phyloP scores from a whole-genome alignment of 2,888 invertebrate genomes.

The Eupithecia centaureata region DNA sequence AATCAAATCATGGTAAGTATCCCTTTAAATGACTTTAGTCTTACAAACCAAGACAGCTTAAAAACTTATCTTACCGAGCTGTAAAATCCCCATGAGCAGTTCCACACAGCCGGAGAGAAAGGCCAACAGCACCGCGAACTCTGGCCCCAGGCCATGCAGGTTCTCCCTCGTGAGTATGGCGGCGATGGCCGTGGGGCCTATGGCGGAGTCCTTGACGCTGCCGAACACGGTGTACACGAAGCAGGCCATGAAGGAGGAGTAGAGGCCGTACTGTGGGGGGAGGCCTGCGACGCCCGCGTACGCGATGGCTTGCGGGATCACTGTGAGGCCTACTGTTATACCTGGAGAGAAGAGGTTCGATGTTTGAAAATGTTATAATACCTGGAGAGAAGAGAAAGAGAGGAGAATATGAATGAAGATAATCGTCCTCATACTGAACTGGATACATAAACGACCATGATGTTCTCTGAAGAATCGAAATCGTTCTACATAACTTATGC shows the following conservation, averaged over 20 bases:
- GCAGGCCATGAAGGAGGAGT: conserved; percentile 97
- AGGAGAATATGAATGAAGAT: neutral
- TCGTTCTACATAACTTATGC: too few relatives aligned
- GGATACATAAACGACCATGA: neutral
- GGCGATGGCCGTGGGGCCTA: conserved; percentile 94
- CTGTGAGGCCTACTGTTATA: conserved; percentile 89
- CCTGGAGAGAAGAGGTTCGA: conserved; percentile 54
- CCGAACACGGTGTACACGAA: conserved; percentile 96
- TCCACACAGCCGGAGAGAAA: conserved; percentile 89
- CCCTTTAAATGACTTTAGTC: too few relatives aligned
- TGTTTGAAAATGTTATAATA: conserved; percentile 41
- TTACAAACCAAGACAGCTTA: too few relatives aligned
- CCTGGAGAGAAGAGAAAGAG: conserved; percentile 54
- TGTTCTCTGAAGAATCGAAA: too few relatives aligned
- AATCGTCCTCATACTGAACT: neutral
- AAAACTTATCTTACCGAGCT: conserved; percentile 86
- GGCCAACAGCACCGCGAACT: conserved; percentile 88
- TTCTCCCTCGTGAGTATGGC: conserved; percentile 91
- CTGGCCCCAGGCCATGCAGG: conserved; percentile 87
- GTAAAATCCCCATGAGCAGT: conserved; percentile 88
- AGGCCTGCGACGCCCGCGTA: conserved; percentile 92
- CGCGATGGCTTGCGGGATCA: conserved; percentile 93
- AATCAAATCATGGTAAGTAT: too few relatives aligned
- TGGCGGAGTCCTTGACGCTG: conserved; percentile 87
- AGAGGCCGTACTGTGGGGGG: conserved; percentile 92